These are phyloP conservation scores for Ceyx margarethae DNA, from an alignment of 2,113 vertebrate species.

Conservation along the genomic window DNA sequence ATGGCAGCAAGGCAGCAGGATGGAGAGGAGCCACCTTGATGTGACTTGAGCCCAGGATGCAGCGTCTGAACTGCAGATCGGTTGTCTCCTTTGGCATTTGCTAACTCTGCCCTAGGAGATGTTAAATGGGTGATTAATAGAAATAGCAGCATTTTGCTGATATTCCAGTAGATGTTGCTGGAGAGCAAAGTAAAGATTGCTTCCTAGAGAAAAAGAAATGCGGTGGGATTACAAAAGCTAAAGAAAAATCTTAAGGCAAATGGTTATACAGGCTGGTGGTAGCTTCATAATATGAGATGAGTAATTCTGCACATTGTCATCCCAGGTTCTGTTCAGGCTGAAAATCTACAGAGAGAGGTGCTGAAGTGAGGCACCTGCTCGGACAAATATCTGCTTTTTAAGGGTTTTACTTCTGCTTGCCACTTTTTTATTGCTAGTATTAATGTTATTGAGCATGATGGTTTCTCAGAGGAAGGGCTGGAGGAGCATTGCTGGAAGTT, in stretches of 20 bases:
- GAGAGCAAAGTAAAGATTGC: conserved; percentile 80
- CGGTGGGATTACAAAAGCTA: conserved; percentile 64
- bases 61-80: not conserved
- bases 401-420: conserved; percentile 59
- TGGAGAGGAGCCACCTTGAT: not conserved
- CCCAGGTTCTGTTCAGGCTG: not conserved
- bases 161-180: conserved; percentile 86
- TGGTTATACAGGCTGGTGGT: conserved; percentile 65
- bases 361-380: not conserved
- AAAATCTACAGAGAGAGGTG: conserved; percentile 13
- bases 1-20: not conserved
- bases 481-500: conserved; percentile 43
- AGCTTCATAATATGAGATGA: conserved; percentile 61
- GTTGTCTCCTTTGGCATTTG: conserved; percentile 52
- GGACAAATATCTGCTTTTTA: conserved; percentile 11
- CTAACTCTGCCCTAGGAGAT: conserved; percentile 60
- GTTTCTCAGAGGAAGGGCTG: conserved; percentile 56
- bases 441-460: conserved; percentile 53
- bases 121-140: conserved; percentile 76
- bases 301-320: conserved; percentile 55
- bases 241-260: conserved; percentile 55
- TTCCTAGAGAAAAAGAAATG: conserved; percentile 62
- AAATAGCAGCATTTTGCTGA: conserved; percentile 78
- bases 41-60: not conserved
- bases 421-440: conserved; percentile 54